Evolutionary conservation across 2,888 invertebrate genomes (phyloP), one percentile per base, ranked within the genome.

Genomic region (Cerastoderma edule): DNA sequence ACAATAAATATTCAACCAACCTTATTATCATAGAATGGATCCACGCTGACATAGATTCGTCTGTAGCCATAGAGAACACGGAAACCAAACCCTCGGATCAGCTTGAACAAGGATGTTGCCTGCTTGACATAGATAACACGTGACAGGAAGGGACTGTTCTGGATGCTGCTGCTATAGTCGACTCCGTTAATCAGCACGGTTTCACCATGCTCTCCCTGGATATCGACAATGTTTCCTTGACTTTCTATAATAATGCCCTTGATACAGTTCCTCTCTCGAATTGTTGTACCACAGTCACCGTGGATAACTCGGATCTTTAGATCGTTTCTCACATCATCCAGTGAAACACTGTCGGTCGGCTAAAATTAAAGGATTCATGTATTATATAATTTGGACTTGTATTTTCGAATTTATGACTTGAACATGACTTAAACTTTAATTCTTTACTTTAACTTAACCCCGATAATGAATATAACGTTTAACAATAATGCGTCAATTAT

Each of bases 81-180:
- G 75, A 86, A 87, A 6, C 89, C 90, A 66, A 85, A 85, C 1
- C 85, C 89, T 39, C 75, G 73, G 19, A 85, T 65, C 66, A 81
- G 64, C 27, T 71, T 71, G 60, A 85, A 85, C 6, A 84, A 71
- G 2, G 83, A 82, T 0, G 87, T 86, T 0, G 79, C 83, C 32
- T 72, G 68, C 74, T 85, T 87, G n/a, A 88, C 80, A 67, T 85
- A 83, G 24, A 87, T 2, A 1, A 22, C 33, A n/a, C 70, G 44
- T 0, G 69, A 70, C 24, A 60, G 30, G 54, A 56, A 75, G 8
- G 74, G 74, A 19, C 54, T 53, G 3, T 35, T 44, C 13, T 54
- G 10, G 10, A 75, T 69, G n/a, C 10, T 28, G 10, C 68, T 24
- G 10, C 75, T 72, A 28, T 67, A 75, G 48, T 80, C 80, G 19